Evolutionary conservation across 2,888 invertebrate genomes (phyloP).

Genomic region (Rhamnusium bicolor): DNA sequence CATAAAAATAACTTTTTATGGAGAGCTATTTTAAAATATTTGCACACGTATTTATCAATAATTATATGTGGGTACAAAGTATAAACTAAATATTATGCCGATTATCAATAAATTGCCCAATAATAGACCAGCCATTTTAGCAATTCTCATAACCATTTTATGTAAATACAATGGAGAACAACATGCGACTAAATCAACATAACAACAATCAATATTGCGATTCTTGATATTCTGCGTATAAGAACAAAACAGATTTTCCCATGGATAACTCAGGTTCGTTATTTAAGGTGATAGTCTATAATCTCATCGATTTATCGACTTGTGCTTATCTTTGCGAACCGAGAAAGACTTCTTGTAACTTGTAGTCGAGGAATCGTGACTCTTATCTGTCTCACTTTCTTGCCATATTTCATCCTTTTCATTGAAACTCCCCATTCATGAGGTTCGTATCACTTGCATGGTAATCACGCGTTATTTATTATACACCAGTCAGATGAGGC

Average conservation of each 20-base stretch:
- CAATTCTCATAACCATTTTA: not conserved
- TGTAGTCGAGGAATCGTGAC: constrained; percentile 30
- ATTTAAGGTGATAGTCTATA: constrained; percentile 36
- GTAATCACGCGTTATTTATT: constrained; percentile 1
- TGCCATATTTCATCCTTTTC: constrained; percentile 18
- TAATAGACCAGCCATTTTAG: too few relatives aligned
- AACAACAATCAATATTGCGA: constrained; percentile 3
- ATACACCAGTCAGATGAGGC: not conserved
- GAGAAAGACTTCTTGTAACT: constrained; percentile 32
- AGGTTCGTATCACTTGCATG: not conserved
- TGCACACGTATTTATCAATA: too few relatives aligned
- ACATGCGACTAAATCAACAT: not conserved
- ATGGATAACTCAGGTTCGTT: constrained; percentile 33
- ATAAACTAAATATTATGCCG: too few relatives aligned
- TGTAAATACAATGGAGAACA: not conserved
- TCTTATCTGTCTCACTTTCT: constrained; percentile 24
- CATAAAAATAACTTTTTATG: too few relatives aligned
- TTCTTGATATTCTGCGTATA: not conserved
- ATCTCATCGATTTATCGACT: constrained; percentile 37
- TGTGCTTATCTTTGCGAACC: constrained; percentile 15
- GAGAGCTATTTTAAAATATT: too few relatives aligned
- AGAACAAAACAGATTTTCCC: constrained; percentile 26
- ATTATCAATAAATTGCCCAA: too few relatives aligned
- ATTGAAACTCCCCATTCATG: constrained; percentile 31
- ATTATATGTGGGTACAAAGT: too few relatives aligned